Base-by-base conservation (phyloP, 2,888 invertebrate species). In the Cenopis cana region DNA sequence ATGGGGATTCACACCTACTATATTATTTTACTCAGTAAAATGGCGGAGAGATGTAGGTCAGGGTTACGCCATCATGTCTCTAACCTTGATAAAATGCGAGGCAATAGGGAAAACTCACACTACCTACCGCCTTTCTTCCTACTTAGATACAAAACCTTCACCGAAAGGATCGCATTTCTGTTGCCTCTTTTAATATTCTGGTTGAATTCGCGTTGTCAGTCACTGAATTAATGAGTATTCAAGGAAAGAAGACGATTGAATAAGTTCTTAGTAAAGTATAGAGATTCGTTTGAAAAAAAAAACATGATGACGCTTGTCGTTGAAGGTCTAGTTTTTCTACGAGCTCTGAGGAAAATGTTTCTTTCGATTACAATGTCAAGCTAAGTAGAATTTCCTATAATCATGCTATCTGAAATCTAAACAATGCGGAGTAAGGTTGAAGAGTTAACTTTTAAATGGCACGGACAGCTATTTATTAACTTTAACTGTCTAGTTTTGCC, bases 41-140 rank as follows among this genome's bases (percentile, higher is more conserved):
- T 56, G 10, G 12, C 38, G 55, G 29, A 55, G 38, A 36, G 62
- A 69, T 65, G 41, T 59, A 20, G 69, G 69, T 69, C 69, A 69
- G 29, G 69, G 69, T 59, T 38, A 49, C 56, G 57, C 62, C 57
- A 69, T 65, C 57, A 41, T 52, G 57, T 59, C 68, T 61, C 61
- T 69, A 65, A 65, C 69, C 69, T 69, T 69, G 64, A 64, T 57
- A 65, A 56, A 57, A 41, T 59, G 20, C 57, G 69, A 65, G 56
- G 41, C 50, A 29, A 52, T 60, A 38, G 24, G 49, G n/a, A 52
- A 57, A 59, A 61, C 29, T 68, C 52, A 46, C n/a, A 10, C 20
- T 24, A 33, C 33, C 33, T 46, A 17, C 20, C 20, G 12, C 46
- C 24, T 33, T 59, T 33, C 9, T n/a, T 41, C 6, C 20, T 52